Evolutionary conservation across 2,797 vertebrate species (phyloP).

Genomic region (Manis crassicaudata): DNA sequence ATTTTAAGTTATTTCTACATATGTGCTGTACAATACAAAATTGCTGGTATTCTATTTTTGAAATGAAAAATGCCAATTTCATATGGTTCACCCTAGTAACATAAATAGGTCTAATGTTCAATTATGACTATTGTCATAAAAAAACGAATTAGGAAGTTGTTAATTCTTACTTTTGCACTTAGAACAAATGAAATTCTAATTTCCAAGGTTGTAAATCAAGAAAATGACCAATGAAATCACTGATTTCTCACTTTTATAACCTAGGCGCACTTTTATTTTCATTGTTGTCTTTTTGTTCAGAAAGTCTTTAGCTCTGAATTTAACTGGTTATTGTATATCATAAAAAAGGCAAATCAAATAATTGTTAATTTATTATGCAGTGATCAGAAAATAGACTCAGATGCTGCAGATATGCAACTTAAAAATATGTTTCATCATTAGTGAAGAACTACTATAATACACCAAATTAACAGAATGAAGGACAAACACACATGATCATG

Average conservation of each 20-base stretch:
- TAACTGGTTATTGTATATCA: not conserved
- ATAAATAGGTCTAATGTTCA: not conserved
- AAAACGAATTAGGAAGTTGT: not conserved
- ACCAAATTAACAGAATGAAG: not conserved
- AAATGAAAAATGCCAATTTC: slow-evolving; percentile 9
- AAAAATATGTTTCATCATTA: not conserved
- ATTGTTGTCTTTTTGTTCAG: not conserved
- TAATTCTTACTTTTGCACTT: not conserved
- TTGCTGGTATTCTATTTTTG: not conserved
- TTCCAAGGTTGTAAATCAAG: not conserved
- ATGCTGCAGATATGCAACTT: not conserved
- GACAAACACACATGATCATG: not conserved
- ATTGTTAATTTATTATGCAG: not conserved
- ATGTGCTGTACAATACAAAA: not conserved
- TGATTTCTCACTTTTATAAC: slow-evolving; percentile 12
- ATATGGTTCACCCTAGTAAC: not conserved
- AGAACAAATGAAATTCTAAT: slow-evolving; percentile 32
- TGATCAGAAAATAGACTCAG: slow-evolving; percentile 7
- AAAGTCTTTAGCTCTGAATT: slow-evolving; percentile 23
- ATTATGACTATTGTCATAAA: not conserved
- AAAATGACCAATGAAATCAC: slow-evolving; percentile 27
- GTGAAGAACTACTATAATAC: not conserved
- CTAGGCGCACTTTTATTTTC: not conserved
- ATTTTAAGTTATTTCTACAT: not conserved
- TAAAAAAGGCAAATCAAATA: slow-evolving; percentile 8